A percentile compares a stretch with the other conserved stretches of the same genome.
Evolutionary conservation across 2,888 invertebrate genomes (phyloP).

Genomic region (Microdon myrmicae): DNA sequence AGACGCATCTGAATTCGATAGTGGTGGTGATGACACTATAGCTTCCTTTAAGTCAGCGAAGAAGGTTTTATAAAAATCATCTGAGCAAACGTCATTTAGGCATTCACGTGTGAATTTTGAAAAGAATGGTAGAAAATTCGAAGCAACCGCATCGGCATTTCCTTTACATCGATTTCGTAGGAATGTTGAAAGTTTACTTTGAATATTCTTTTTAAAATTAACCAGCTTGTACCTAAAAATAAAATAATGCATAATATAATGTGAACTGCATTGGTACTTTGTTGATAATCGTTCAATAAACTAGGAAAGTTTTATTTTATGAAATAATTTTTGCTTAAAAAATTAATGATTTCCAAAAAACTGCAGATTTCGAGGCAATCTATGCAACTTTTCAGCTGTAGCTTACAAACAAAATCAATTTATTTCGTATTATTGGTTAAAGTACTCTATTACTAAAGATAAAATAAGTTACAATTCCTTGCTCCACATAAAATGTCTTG

Average conservation of each 20-base stretch:
- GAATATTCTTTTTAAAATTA: constrained; percentile 78
- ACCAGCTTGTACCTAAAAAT: constrained; percentile 68
- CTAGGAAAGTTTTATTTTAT: too few relatives aligned
- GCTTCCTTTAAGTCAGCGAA: constrained; percentile 77
- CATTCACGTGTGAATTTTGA: constrained; percentile 69
- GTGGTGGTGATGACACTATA: constrained; percentile 69
- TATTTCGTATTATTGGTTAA: too few relatives aligned
- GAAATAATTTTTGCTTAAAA: too few relatives aligned
- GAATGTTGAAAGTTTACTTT: constrained; percentile 76
- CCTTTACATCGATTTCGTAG: constrained; percentile 80
- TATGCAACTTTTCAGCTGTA: too few relatives aligned
- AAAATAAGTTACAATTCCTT: too few relatives aligned
- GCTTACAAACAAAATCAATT: too few relatives aligned
- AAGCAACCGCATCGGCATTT: constrained; percentile 78
- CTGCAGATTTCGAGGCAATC: too few relatives aligned
- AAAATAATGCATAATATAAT: neutral
- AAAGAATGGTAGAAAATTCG: constrained; percentile 80
- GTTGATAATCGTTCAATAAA: too few relatives aligned
- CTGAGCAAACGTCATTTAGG: constrained; percentile 55
- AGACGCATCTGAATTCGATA: constrained; percentile 73
- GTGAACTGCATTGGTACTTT: too few relatives aligned
- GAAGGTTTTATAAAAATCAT: constrained; percentile 73
- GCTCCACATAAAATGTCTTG: too few relatives aligned
- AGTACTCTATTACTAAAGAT: too few relatives aligned
- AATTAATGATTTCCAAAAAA: neutral